Evolutionary conservation across 2,113 vertebrate genomes (phyloP).

Genomic region (Piliocolobus tephrosceles): DNA sequence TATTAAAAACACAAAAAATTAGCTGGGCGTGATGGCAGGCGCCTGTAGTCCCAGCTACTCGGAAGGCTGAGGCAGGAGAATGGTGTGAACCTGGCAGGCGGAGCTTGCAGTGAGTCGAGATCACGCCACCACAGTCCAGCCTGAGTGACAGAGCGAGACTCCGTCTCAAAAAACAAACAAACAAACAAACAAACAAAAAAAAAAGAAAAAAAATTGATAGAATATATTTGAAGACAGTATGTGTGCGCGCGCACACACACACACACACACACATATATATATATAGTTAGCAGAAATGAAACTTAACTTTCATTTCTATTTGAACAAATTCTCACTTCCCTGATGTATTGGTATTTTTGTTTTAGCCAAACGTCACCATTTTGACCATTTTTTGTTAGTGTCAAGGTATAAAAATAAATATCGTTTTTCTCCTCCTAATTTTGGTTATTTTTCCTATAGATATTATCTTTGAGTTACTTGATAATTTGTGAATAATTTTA

Average conservation of each 20-base stretch:
- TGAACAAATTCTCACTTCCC: background rate
- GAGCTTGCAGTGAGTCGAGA: no score
- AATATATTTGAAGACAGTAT: constrained; percentile 6
- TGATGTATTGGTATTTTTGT: background rate
- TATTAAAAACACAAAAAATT: no score
- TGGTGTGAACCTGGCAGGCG: no score
- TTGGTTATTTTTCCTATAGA: background rate
- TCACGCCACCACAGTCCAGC: no score
- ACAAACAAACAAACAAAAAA: no score
- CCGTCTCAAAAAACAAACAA: no score
- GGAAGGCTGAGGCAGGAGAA: no score
- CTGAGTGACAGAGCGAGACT: no score
- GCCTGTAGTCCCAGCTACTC: no score
- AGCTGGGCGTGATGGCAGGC: no score
- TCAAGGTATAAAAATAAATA: constrained; percentile 10
- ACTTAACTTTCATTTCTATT: background rate
- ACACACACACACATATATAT: no score
- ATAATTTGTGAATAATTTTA: constrained; percentile 48
- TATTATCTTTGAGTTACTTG: constrained; percentile 31
- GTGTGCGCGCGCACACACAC: background rate
- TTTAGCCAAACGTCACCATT: background rate
- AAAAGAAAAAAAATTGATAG: no score
- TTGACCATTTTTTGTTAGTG: constrained; percentile 1
- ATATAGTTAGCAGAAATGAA: background rate
- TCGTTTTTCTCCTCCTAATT: constrained; percentile 1